phyloP scores from a whole-genome alignment of 1,140 invertebrate species.

The Zophobas atratus region DNA sequence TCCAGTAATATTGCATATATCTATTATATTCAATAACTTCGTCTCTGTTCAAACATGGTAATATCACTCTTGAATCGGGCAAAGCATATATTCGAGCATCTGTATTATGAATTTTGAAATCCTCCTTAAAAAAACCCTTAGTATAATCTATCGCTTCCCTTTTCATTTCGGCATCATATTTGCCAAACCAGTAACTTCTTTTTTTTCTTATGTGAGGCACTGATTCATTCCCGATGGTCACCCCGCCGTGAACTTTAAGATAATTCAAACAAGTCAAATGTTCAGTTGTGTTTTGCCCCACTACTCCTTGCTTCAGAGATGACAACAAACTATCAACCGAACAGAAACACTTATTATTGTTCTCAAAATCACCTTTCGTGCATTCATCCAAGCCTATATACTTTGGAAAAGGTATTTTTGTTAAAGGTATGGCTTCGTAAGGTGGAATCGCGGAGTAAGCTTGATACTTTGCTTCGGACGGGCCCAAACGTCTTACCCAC shows the following conservation, averaged over 20 bases:
- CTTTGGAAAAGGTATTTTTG: conserved; percentile 6
- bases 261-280: conserved; percentile 14
- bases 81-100: conserved; percentile 23
- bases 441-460: neutral
- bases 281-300: neutral
- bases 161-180: conserved; percentile 9
- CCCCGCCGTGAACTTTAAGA: conserved; percentile 13
- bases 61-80: conserved; percentile 1
- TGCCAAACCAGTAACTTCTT: conserved; percentile 34
- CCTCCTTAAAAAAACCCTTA: conserved; percentile 23
- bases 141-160: conserved; percentile 25
- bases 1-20: conserved; percentile 15
- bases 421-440: neutral
- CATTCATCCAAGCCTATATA: conserved; percentile 20
- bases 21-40: conserved; percentile 19
- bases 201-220: conserved; percentile 10
- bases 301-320: conserved; percentile 2
- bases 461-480: neutral
- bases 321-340: conserved; percentile 19
- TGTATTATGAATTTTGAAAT: conserved; percentile 32
- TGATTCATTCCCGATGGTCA: conserved; percentile 24
- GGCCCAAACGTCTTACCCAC: conserved; percentile 1
- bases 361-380: conserved; percentile 27
- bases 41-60: conserved; percentile 16
- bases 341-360: conserved; percentile 39